Evolutionary conservation across 1,140 invertebrate species (phyloP).

Genomic region (Olivierus martensii): DNA sequence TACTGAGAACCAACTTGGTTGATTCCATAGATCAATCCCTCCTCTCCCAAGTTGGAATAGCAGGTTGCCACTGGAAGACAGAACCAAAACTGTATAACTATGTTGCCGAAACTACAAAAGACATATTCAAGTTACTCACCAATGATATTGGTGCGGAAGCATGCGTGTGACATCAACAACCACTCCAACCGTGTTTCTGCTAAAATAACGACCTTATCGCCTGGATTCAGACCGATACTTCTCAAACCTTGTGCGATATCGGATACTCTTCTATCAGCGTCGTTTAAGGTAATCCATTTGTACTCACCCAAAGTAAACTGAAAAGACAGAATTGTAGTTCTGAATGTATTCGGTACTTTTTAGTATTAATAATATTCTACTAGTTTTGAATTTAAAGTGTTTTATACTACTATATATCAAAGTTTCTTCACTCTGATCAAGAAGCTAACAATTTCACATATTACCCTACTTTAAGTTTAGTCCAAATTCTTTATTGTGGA

Average conservation of each 20-base stretch:
- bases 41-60: constrained; percentile 91
- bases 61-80: constrained; percentile 93
- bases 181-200: constrained; percentile 95
- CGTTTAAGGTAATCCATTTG: constrained; percentile 70
- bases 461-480: too few relatives aligned
- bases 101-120: too few relatives aligned
- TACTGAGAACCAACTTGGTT: constrained; percentile 82
- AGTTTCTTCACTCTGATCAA: too few relatives aligned
- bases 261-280: constrained; percentile 56
- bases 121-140: background rate
- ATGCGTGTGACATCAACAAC: constrained; percentile 75
- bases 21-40: constrained; percentile 86
- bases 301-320: constrained; percentile 86
- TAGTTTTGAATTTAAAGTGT: too few relatives aligned
- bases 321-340: too few relatives aligned
- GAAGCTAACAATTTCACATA: too few relatives aligned
- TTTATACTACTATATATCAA: too few relatives aligned
- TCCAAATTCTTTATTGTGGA: too few relatives aligned
- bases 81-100: too few relatives aligned
- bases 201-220: constrained; percentile 75
- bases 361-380: too few relatives aligned
- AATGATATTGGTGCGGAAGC: constrained; percentile 9
- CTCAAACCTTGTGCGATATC: constrained; percentile 65
- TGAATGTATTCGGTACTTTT: too few relatives aligned
- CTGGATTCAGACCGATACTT: constrained; percentile 42